Percentiles rank a stretch among this genome's conserved stretches.
Conservation (phyloP, 2,888 invertebrate species). For the Amphipyra tragopoginis region DNA sequence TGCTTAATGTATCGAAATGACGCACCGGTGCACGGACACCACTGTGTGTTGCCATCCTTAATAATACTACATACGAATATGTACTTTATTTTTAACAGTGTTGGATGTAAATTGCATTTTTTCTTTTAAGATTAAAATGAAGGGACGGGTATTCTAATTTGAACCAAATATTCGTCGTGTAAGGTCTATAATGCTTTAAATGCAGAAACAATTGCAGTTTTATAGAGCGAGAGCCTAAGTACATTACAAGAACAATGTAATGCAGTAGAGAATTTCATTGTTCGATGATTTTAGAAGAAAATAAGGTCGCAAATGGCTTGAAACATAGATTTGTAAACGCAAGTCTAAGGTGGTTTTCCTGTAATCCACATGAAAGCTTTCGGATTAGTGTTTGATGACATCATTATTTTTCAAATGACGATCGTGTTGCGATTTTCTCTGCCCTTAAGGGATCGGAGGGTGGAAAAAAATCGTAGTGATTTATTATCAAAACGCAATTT, state of each 20-base stretch:
- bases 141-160: conserved; percentile 4
- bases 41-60: conserved; percentile 74
- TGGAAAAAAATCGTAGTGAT: conserved; percentile 74
- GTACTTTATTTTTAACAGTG: conserved; percentile 27
- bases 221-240: conserved; percentile 65
- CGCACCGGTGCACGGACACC: conserved; percentile 70
- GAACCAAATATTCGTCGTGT: neutral
- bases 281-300: neutral
- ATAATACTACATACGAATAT: conserved; percentile 40
- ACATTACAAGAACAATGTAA: conserved; percentile 41
- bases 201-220: conserved; percentile 67
- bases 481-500: conserved; percentile 78
- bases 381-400: conserved; percentile 90
- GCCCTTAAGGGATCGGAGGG: conserved; percentile 73
- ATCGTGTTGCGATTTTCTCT: conserved; percentile 85
- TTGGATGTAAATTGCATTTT: conserved; percentile 36
- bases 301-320: conserved; percentile 62
- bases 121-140: neutral
- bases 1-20: conserved; percentile 88
- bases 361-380: conserved; percentile 90
- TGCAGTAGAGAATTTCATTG: conserved; percentile 6
- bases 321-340: conserved; percentile 4
- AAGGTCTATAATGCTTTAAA: conserved; percentile 45
- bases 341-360: conserved; percentile 60
- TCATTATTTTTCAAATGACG: conserved; percentile 88